phyloP scores from a whole-genome alignment of 2,888 invertebrate species.

The Ectemnius cavifrons region DNA sequence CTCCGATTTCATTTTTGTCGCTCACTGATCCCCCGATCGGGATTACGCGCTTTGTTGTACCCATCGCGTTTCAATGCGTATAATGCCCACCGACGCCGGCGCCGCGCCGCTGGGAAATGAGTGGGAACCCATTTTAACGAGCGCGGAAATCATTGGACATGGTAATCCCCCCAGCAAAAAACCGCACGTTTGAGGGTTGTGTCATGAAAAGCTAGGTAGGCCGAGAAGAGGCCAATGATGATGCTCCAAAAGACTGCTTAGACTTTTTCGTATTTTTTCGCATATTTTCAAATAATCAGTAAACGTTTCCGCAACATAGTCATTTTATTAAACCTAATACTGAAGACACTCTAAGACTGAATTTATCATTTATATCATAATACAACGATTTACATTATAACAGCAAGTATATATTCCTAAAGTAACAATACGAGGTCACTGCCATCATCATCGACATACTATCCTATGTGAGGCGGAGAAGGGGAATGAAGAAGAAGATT shows the following conservation, averaged over 20 bases:
- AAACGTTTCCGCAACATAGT: too few relatives aligned
- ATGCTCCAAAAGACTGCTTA: too few relatives aligned
- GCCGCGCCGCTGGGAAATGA: slow-evolving; percentile 9
- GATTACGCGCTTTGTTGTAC: slow-evolving; percentile 41
- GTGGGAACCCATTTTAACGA: slow-evolving; percentile 5
- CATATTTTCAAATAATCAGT: too few relatives aligned
- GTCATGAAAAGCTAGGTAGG: slow-evolving; percentile 4
- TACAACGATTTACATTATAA: too few relatives aligned
- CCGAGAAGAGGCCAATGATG: too few relatives aligned
- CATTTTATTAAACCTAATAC: too few relatives aligned
- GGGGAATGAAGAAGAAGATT: slow-evolving; percentile 12
- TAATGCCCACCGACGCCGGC: slow-evolving; percentile 22
- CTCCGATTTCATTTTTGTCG: slow-evolving; percentile 32
- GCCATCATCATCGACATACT: neutral
- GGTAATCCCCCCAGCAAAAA: slow-evolving; percentile 12
- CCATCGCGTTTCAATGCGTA: slow-evolving; percentile 27
- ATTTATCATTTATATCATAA: too few relatives aligned
- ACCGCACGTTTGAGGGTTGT: slow-evolving; percentile 37
- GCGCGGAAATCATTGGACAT: too few relatives aligned
- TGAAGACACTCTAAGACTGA: too few relatives aligned
- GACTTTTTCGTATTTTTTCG: too few relatives aligned
- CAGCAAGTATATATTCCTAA: too few relatives aligned
- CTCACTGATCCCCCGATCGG: slow-evolving; percentile 7
- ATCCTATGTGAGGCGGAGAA: slow-evolving; percentile 35
- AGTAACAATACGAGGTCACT: too few relatives aligned